Evolutionary conservation across 2,113 vertebrate genomes (phyloP).

Genomic region (Podarcis cretensis): DNA sequence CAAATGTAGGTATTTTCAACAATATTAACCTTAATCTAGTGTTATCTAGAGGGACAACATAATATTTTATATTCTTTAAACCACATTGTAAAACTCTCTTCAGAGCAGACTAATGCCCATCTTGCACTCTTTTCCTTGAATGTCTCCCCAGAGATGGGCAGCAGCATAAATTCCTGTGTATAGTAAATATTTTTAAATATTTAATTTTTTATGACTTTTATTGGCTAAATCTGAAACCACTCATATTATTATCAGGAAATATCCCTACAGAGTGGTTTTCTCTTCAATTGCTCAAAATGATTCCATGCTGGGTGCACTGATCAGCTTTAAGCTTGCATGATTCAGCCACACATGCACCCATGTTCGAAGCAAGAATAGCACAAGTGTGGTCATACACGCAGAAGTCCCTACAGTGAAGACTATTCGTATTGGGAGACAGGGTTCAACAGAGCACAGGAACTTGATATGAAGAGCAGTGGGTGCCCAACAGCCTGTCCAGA

Average conservation of each 20-base stretch:
- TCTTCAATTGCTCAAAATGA: not conserved
- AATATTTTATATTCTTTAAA: slow-evolving; percentile 61
- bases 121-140: not conserved
- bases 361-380: not conserved
- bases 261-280: not conserved
- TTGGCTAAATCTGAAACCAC: not conserved
- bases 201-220: not conserved
- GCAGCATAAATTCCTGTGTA: not conserved
- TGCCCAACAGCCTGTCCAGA: not conserved
- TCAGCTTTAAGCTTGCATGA: not conserved
- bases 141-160: not conserved
- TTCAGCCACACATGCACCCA: not conserved
- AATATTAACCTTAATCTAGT: slow-evolving; percentile 76
- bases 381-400: no score
- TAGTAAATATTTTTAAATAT: slow-evolving; percentile 13
- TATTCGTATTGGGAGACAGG: not conserved
- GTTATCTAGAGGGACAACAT: slow-evolving; percentile 65
- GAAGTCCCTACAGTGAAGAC: no score
- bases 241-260: not conserved
- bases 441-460: not conserved
- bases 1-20: slow-evolving; percentile 76
- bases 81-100: slow-evolving; percentile 20
- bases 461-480: not conserved
- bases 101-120: not conserved
- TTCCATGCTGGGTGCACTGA: not conserved